These are phyloP conservation scores for Limnephilus rhombicus DNA, from an alignment of 2,888 invertebrate species.

Conservation along the genomic window DNA sequence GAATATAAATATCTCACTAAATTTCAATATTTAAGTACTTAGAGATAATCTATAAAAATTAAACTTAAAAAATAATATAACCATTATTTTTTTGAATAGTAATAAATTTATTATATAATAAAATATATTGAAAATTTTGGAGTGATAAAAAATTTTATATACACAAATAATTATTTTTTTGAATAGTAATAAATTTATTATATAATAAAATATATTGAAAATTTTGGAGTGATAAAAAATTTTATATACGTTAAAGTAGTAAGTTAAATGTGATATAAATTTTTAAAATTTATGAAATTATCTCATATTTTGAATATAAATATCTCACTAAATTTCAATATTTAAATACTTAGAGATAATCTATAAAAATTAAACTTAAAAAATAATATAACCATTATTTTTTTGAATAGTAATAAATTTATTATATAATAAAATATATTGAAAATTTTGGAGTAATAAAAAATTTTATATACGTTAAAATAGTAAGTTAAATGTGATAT, in stretches of 20 bases:
- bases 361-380: neutral
- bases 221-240: conserved; percentile 57
- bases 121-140: too few relatives aligned
- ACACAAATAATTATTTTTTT: conserved; percentile 60
- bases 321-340: neutral
- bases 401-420: conserved; percentile 43
- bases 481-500: neutral
- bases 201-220: conserved; percentile 46
- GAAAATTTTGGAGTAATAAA: conserved; percentile 64
- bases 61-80: too few relatives aligned
- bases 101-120: too few relatives aligned
- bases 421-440: conserved; percentile 66
- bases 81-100: too few relatives aligned
- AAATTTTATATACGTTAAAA: conserved; percentile 50
- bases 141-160: conserved; percentile 18
- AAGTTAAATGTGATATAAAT: conserved; percentile 21
- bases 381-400: too few relatives aligned
- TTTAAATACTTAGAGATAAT: conserved; percentile 1
- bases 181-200: conserved; percentile 56
- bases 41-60: too few relatives aligned
- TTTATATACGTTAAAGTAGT: conserved; percentile 45
- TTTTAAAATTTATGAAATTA: neutral
- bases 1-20: too few relatives aligned
- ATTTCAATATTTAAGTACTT: too few relatives aligned
- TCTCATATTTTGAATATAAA: conserved; percentile 17